phyloP scores from a whole-genome alignment of 1,140 invertebrate species.

The Platyscapa corneri region DNA sequence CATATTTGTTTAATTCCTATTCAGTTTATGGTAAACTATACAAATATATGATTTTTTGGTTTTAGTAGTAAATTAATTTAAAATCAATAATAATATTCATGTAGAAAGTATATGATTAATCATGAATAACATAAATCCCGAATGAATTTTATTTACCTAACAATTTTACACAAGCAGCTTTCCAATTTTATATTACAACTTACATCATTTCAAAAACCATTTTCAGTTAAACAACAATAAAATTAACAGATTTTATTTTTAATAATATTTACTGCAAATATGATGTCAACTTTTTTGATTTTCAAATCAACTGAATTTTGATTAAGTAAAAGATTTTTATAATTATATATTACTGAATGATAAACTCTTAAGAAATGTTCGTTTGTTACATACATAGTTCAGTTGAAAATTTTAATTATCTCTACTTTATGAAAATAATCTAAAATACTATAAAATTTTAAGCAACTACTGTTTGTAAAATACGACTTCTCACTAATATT shows the following conservation, averaged over 20 bases:
- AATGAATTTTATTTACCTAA: slow-evolving; percentile 3
- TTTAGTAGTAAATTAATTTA: slow-evolving; percentile 1
- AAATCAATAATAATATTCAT: slow-evolving; percentile 10
- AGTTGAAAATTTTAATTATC: background rate
- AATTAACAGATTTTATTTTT: slow-evolving; percentile 49
- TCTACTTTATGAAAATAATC: background rate
- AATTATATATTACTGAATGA: slow-evolving; percentile 40
- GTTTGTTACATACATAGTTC: background rate
- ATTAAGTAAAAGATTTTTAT: slow-evolving; percentile 55
- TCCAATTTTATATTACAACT: too few relatives aligned
- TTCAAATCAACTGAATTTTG: slow-evolving; percentile 55
- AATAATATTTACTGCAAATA: slow-evolving; percentile 48
- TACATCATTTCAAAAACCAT: background rate
- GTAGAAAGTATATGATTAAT: slow-evolving; percentile 1
- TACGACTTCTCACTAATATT: too few relatives aligned
- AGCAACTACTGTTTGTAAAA: background rate
- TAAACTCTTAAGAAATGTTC: slow-evolving; percentile 1
- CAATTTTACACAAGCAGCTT: background rate
- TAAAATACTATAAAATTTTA: slow-evolving; percentile 5
- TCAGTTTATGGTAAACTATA: background rate
- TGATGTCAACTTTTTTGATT: slow-evolving; percentile 53
- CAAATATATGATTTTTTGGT: slow-evolving; percentile 14
- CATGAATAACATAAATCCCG: background rate
- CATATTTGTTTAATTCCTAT: slow-evolving; percentile 10
- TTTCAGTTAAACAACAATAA: slow-evolving; percentile 5